A percentile compares a stretch with the other conserved stretches of the same genome.
Evolutionary conservation across 2,113 vertebrate genomes (phyloP).

Genomic region (Ovis canadensis): DNA sequence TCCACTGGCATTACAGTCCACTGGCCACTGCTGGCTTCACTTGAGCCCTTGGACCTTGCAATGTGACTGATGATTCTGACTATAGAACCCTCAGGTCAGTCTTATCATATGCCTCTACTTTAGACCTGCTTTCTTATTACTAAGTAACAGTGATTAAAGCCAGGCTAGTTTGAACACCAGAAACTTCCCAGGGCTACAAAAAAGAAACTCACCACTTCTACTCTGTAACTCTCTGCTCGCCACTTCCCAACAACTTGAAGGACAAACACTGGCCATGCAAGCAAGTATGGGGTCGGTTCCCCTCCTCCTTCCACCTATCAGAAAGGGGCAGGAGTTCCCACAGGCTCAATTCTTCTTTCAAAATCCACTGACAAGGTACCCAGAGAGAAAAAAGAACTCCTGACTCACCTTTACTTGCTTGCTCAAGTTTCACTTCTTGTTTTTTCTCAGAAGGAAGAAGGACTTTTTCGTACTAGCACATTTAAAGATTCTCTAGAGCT

Average conservation of each 20-base stretch:
- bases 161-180: background rate
- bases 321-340: background rate
- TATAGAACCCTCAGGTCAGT: background rate
- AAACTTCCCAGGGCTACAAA: background rate
- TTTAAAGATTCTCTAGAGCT: background rate
- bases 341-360: background rate
- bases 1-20: background rate
- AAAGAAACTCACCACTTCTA: background rate
- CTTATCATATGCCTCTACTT: background rate
- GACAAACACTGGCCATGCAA: background rate
- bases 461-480: background rate
- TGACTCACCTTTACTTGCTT: background rate
- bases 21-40: background rate
- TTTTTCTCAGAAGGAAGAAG: background rate
- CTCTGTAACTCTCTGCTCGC: background rate
- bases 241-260: background rate
- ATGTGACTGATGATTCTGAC: background rate
- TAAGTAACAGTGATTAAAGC: background rate
- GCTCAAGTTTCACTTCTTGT: background rate
- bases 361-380: background rate
- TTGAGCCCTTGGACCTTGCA: background rate
- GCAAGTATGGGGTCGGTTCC: background rate
- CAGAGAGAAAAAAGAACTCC: background rate
- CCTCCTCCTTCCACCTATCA: background rate
- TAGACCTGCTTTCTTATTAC: background rate